Percentiles rank a stretch among this genome's conserved stretches.
Conservation (phyloP, 1,140 invertebrate species). For the Dendroctonus ponderosae region DNA sequence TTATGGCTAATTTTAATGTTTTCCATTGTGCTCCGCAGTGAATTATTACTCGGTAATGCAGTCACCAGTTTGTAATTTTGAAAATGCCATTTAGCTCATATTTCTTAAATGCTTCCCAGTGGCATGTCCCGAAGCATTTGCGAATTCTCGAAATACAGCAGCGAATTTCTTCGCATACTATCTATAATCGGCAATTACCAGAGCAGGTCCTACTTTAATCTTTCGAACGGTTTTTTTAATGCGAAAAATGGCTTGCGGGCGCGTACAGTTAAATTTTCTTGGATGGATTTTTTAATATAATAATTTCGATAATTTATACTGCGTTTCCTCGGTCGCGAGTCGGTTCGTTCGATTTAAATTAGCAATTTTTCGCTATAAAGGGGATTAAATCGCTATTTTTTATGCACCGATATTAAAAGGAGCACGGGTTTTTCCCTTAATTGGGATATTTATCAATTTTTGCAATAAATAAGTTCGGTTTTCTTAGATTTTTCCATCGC, state of each 20-base stretch:
- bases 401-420: slow-evolving; percentile 37
- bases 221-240: slow-evolving; percentile 26
- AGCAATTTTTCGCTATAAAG: slow-evolving; percentile 47
- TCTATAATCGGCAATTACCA: slow-evolving; percentile 23
- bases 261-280: slow-evolving; percentile 49
- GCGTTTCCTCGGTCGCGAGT: slow-evolving; percentile 50
- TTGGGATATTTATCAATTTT: slow-evolving; percentile 42
- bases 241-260: slow-evolving; percentile 31
- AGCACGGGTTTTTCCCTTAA: slow-evolving; percentile 36
- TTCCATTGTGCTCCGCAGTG: slow-evolving; percentile 4
- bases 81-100: too few relatives aligned
- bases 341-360: slow-evolving; percentile 48
- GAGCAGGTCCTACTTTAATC: slow-evolving; percentile 11
- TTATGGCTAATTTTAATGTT: slow-evolving; percentile 23
- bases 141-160: too few relatives aligned
- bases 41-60: too few relatives aligned
- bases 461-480: slow-evolving; percentile 31
- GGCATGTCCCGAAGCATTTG: too few relatives aligned
- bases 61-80: too few relatives aligned
- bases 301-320: slow-evolving; percentile 65
- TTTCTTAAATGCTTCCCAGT: too few relatives aligned
- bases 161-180: background rate
- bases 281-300: slow-evolving; percentile 69
- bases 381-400: slow-evolving; percentile 44
- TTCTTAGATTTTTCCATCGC: slow-evolving; percentile 1